Base-by-base conservation (phyloP, 2,888 invertebrate species). In the Agrotis segetum region DNA sequence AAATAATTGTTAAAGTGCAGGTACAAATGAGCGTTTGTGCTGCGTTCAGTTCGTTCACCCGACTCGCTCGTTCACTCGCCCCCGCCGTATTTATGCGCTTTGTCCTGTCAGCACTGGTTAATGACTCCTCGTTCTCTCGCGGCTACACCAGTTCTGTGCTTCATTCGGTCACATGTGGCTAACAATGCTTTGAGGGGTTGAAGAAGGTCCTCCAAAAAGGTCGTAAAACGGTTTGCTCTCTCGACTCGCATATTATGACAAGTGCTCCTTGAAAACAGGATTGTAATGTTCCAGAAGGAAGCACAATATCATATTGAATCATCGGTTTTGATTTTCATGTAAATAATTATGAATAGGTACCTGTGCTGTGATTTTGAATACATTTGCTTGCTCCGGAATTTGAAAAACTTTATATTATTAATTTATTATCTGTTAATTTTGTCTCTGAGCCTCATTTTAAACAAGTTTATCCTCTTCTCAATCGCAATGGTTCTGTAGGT, bases 61-160 rank as follows among this genome's bases (percentile, higher is more conserved):
- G 67, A 61, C 59, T 60, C 34, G 58, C 66, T 46, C 68, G 63
- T 62, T 64, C 71, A 40, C 77, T 68, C 81, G 76, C 80, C 70
- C 76, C 61, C 74, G 47, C 69, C 47, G 67, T 67, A 74, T 61
- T 76, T 72, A 68, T 80, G 77, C 70, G 79, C 87, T 85, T 82
- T 84, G 87, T 86, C 80, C 87, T 86, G 87, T 86, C 86, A 79
- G 79, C 66, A 72, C 67, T 74, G 85, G 77, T 68, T 81, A 75
- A 82, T 78, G 86, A 76, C 79, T 67, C 59, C 49, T 62, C 61
- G 61, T 62, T 46, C 55, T 58, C 59, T 34, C 7, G 34, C 4
- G 47, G 40, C 47, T 66, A 62, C 56, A 61, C 17, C 61, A 62
- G 72, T 21, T 40, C 60, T 34, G 71, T 29, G 60, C 56, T 29